phyloP scores from a whole-genome alignment of 1,140 invertebrate species.

The Panagrolaimus sp. region DNA sequence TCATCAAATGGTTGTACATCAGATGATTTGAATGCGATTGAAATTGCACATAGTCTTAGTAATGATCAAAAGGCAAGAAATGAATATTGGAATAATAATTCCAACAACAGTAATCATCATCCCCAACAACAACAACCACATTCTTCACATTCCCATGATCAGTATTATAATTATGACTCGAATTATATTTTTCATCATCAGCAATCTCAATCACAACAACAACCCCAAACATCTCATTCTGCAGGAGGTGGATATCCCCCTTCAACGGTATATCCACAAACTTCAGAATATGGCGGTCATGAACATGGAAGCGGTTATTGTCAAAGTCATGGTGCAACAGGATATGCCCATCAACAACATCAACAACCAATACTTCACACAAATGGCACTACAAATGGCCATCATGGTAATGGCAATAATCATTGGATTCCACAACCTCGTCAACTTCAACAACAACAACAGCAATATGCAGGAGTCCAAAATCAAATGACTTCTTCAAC shows the following conservation, averaged over 20 bases:
- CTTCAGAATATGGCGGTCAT: not conserved
- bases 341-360: not conserved
- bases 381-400: not conserved
- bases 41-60: constrained; percentile 9
- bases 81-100: not conserved
- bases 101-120: not conserved
- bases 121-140: not conserved
- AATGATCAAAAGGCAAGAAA: not conserved
- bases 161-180: not conserved
- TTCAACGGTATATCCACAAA: not conserved
- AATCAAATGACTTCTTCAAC: constrained; percentile 40
- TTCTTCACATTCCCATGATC: not conserved
- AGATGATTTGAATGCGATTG: constrained; percentile 4
- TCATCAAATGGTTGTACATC: not conserved
- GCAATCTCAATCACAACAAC: not conserved
- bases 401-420: not conserved
- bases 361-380: not conserved
- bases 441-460: not conserved
- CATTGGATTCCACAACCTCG: constrained; percentile 11
- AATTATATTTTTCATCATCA: not conserved
- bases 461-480: constrained; percentile 13
- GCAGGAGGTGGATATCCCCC: not conserved
- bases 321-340: not conserved
- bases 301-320: not conserved
- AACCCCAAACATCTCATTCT: not conserved